Conservation (phyloP, 2,113 vertebrate genomes). For the Anarrhichthys ocellatus region DNA sequence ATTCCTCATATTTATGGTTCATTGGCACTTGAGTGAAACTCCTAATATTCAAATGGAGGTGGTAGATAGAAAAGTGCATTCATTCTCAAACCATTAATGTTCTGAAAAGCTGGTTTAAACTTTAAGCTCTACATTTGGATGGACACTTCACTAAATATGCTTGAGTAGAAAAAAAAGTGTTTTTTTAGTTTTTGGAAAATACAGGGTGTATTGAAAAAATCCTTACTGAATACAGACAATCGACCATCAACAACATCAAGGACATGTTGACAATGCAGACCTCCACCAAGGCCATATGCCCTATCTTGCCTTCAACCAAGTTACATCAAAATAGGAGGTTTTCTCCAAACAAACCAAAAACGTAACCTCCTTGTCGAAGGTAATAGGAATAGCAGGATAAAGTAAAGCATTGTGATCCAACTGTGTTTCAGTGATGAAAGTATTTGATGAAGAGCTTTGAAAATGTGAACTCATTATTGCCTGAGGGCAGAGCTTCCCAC, state of each 20-base stretch:
- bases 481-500: constrained; percentile 34
- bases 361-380: neutral
- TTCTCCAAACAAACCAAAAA: neutral
- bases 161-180: neutral
- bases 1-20: no score
- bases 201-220: neutral
- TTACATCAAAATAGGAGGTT: neutral
- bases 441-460: neutral
- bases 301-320: neutral
- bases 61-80: no score
- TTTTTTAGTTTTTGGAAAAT: neutral
- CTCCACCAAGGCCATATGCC: neutral
- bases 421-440: neutral
- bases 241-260: neutral
- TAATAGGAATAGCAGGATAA: neutral
- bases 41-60: no score
- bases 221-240: neutral
- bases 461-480: constrained; percentile 9
- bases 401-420: neutral
- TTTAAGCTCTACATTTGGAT: neutral
- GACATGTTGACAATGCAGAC: neutral
- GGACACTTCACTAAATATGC: neutral
- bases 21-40: no score
- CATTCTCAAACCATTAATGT: no score
- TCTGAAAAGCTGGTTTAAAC: neutral